phyloP scores from a whole-genome alignment of 2,888 invertebrate species.

The Oscheius sp. region DNA sequence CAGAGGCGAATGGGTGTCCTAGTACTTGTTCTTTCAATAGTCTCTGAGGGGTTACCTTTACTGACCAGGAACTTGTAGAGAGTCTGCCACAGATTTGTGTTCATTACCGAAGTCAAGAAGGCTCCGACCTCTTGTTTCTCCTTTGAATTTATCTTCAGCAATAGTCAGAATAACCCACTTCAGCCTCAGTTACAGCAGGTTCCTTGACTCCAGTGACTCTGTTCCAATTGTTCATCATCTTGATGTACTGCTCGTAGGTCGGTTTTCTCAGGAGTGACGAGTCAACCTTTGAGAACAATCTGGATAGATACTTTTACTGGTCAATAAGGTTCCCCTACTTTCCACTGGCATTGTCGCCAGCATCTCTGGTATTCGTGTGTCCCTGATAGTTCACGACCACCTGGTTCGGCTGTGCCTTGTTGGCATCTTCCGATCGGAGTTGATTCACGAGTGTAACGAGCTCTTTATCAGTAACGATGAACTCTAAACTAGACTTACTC shows the following conservation, averaged over 20 bases:
- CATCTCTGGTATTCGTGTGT: conserved; percentile 64
- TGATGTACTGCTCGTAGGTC: conserved; percentile 82
- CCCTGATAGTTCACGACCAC: conserved; percentile 62
- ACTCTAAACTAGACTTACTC: not conserved
- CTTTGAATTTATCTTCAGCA: conserved; percentile 26
- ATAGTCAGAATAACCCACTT: conserved; percentile 77
- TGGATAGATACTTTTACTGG: conserved; percentile 6
- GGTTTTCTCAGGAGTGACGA: conserved; percentile 60
- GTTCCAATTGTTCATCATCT: conserved; percentile 88
- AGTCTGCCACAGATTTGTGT: conserved; percentile 83
- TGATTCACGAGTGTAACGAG: conserved; percentile 45
- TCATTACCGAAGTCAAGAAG: conserved; percentile 84
- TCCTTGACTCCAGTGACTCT: conserved; percentile 76
- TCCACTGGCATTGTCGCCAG: conserved; percentile 58
- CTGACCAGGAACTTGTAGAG: conserved; percentile 79
- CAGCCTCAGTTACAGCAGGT: conserved; percentile 50
- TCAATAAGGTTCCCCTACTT: conserved; percentile 39
- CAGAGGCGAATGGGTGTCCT: conserved; percentile 66
- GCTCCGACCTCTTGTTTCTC: conserved; percentile 81
- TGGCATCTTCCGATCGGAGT: conserved; percentile 52
- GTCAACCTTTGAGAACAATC: conserved; percentile 58
- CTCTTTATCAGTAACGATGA: conserved; percentile 43
- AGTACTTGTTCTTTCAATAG: conserved; percentile 33
- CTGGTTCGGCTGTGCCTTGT: conserved; percentile 46
- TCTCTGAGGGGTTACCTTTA: conserved; percentile 44